A percentile compares a stretch with the other conserved stretches of the same genome.
phyloP scores from a whole-genome alignment of 92 coral and sea anemone species.

The Palythoa caribaeorum region DNA sequence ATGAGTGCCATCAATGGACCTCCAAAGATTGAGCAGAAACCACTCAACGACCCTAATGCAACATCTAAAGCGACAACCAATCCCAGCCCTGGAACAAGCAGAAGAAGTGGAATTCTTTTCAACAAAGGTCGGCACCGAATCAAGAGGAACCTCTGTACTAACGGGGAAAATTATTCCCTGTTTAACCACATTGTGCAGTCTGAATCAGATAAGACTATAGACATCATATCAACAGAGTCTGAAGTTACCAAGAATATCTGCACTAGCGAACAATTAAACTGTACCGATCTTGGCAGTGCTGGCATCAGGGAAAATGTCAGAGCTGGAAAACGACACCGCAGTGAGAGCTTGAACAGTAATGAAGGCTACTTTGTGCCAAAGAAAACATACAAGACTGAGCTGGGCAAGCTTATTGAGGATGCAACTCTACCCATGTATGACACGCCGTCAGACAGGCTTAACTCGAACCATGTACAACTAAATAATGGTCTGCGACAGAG shows the following conservation, averaged over 20 bases:
- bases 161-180: slow-evolving; percentile 68
- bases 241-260: slow-evolving; percentile 81
- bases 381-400: slow-evolving; percentile 86
- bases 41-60: slow-evolving; percentile 52
- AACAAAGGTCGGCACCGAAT: slow-evolving; percentile 95
- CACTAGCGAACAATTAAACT: slow-evolving; percentile 70
- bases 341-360: slow-evolving; percentile 67
- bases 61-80: slow-evolving; percentile 83
- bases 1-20: slow-evolving; percentile 52
- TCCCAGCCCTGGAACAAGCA: slow-evolving; percentile 98
- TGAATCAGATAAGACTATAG: slow-evolving; percentile 70
- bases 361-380: slow-evolving; percentile 71
- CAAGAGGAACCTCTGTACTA: slow-evolving; percentile 83
- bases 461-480: slow-evolving; percentile 74
- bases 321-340: slow-evolving; percentile 70
- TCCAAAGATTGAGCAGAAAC: slow-evolving; percentile 61
- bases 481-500: slow-evolving; percentile 93
- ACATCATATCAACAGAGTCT: slow-evolving; percentile 73
- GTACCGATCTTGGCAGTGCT: slow-evolving; percentile 10
- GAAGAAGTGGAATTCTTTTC: slow-evolving; percentile 98
- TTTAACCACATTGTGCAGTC: slow-evolving; percentile 74
- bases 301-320: slow-evolving; percentile 56
- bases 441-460: slow-evolving; percentile 70
- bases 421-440: slow-evolving; percentile 92
- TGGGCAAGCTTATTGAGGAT: slow-evolving; percentile 89